Evolutionary conservation across 2,113 vertebrate species (phyloP), one percentile per base, ranked within the genome.

Genomic region (Dipodomys spectabilis): DNA sequence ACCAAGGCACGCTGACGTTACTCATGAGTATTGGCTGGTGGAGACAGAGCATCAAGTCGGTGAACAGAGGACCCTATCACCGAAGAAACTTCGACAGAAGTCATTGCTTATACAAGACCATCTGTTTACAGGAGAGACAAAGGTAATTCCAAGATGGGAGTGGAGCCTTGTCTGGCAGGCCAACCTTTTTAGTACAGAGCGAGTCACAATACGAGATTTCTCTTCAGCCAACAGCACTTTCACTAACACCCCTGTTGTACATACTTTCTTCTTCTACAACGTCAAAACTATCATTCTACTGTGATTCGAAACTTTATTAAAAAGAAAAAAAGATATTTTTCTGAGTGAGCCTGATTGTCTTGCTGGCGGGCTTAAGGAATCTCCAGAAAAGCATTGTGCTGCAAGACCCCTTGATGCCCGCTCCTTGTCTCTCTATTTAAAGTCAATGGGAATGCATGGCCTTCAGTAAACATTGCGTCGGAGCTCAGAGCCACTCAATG

Each of bases 111-210:
- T 9, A 73, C 7, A 65, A 49, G 67, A 87, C 44, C 32, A 35
- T 78, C 81, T 84, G 72, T 78, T 20, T 69, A 28, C 44, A 32
- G 23, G 64, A 62, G 82, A 86, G 20, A 84, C 64, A 81, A 92
- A 84, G n/a, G 45, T 82, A n/a, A 79, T 53, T 71, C 44, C 23
- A 92, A 9, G 67, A 5, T 44, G 6, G 2, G 22, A 39, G 0
- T 71, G 18, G 35, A 49, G 62, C 5, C 15, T 8, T 32, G 44
- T 6, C 18, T 62, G n/a, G 20, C 90, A 62, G 65, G 62, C 5
- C 22, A 18, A 22, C 1, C 9, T 62, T 30, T 67, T 13, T 15
- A 71, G 13, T 15, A 53, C 3, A 0, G 11, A 86, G n/a, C 44
- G 39, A 45, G 57, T 7, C 23, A 27, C 28, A 11, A 9, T 6